Evolutionary conservation across 2,113 vertebrate species (phyloP).

Genomic region (Mus musculus): GRCm39 chr11:90655001-90655500

Average conservation of each 20-base stretch:
- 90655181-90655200: background rate
- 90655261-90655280: no score
- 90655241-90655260: no score
- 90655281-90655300: no score
- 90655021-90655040: no score
- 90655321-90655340: background rate
- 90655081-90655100: background rate
- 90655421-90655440: background rate
- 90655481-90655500: background rate
- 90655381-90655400: background rate
- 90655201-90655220: no score
- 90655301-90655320: no score
- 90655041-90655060: background rate
- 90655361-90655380: background rate
- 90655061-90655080: background rate
- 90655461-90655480: slow-evolving; percentile 1
- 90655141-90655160: background rate
- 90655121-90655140: background rate
- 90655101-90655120: background rate
- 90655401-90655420: background rate
- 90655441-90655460: background rate
- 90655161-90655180: slow-evolving; percentile 15
- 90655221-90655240: no score
- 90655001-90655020: no score
- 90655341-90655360: background rate